These are phyloP conservation scores for Fratercula arctica DNA, from an alignment of 2,797 vertebrate species.

Conservation along the genomic window DNA sequence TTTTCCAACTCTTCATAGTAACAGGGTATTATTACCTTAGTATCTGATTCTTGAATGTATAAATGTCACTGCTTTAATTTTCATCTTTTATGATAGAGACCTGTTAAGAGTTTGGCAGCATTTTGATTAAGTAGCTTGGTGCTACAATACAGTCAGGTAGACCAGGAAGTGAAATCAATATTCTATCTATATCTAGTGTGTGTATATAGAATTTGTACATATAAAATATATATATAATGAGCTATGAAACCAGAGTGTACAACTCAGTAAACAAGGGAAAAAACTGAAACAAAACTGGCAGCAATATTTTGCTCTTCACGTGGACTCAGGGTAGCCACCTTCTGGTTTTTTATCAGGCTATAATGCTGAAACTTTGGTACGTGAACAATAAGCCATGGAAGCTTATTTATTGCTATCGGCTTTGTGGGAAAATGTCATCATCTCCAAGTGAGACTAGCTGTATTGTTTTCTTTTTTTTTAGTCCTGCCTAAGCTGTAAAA, in stretches of 20 bases:
- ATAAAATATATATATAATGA: not conserved
- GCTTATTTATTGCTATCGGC: not conserved
- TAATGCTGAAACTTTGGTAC: not conserved
- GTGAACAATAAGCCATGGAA: not conserved
- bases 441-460: not conserved
- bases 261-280: not conserved
- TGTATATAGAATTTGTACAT: not conserved
- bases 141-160: not conserved
- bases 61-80: not conserved
- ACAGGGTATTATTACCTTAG: not conserved
- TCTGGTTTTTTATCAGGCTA: not conserved
- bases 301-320: not conserved
- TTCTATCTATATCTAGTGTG: not conserved
- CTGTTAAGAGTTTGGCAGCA: not conserved
- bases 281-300: not conserved
- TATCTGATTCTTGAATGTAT: not conserved
- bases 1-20: not conserved
- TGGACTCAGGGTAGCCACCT: not conserved
- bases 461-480: not conserved
- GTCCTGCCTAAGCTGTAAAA: not conserved
- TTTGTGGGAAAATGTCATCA: not conserved
- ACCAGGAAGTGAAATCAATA: not conserved
- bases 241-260: not conserved
- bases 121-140: not conserved
- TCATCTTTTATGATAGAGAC: not conserved